Percentiles rank a stretch among this genome's conserved stretches.
These are phyloP conservation scores for Paramacrobiotus metropolitanus DNA, from an alignment of 1,140 invertebrate genomes.

Conservation along the genomic window DNA sequence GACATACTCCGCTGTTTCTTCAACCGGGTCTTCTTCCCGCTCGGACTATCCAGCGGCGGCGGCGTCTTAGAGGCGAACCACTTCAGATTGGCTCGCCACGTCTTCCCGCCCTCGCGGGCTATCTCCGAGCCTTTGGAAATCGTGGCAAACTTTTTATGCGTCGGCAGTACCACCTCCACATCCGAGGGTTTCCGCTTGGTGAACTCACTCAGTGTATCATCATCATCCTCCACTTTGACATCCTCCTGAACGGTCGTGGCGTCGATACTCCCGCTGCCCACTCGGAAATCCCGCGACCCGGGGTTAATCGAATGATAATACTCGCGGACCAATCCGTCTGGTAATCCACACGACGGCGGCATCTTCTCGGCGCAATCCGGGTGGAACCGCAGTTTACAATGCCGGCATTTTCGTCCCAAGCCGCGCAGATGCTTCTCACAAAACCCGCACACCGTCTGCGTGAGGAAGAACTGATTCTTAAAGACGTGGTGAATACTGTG, in stretches of 20 bases:
- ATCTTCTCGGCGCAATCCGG: conserved; percentile 2
- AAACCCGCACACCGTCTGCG: background rate
- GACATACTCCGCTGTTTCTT: background rate
- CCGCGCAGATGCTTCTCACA: background rate
- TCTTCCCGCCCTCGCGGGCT: too few species aligned
- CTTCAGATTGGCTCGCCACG: too few species aligned
- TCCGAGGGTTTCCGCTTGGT: background rate
- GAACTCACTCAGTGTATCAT: background rate
- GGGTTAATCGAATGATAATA: background rate
- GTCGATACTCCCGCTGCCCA: background rate
- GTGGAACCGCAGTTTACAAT: background rate
- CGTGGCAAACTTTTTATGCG: too few species aligned
- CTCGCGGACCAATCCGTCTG: background rate
- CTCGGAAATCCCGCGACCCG: background rate
- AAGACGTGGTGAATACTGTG: background rate
- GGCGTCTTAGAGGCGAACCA: too few species aligned
- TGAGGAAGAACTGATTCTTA: background rate
- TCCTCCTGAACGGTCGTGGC: background rate
- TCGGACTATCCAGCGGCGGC: too few species aligned
- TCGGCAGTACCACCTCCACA: too few species aligned
- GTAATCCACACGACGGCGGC: background rate
- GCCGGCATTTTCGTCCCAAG: background rate
- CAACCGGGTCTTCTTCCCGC: too few species aligned
- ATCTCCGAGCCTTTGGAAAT: too few species aligned
- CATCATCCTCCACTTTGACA: background rate